A percentile compares a stretch with the other conserved stretches of the same genome.
These are phyloP conservation scores for Oenanthe melanoleuca DNA, from an alignment of 2,113 vertebrate species.

Conservation along the genomic window DNA sequence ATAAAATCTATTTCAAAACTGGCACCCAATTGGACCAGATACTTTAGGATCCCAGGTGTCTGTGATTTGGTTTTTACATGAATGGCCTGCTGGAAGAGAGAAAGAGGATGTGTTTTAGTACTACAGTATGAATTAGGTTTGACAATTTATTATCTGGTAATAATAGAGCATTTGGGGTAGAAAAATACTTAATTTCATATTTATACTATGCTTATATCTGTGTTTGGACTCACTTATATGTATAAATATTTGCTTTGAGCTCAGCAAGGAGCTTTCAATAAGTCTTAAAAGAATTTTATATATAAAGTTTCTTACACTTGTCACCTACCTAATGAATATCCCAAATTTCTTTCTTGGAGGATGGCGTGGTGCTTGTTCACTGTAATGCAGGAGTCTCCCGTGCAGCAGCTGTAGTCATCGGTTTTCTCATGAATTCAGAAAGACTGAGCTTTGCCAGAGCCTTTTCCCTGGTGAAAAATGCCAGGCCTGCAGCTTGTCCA, in stretches of 20 bases:
- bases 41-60: background rate
- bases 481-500: constrained; percentile 84
- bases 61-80: background rate
- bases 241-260: background rate
- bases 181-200: background rate
- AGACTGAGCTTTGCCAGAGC: constrained; percentile 83
- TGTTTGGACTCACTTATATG: background rate
- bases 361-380: constrained; percentile 90
- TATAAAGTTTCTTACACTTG: background rate
- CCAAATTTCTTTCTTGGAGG: constrained; percentile 74
- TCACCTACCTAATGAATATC: background rate
- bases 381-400: constrained; percentile 94
- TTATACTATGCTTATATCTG: background rate
- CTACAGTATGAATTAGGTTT: background rate
- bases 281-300: background rate
- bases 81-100: background rate
- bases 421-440: constrained; percentile 91
- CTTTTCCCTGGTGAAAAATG: constrained; percentile 86
- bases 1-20: background rate
- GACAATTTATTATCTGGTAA: background rate
- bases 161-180: background rate
- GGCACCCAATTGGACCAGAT: background rate
- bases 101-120: background rate
- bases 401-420: constrained; percentile 86
- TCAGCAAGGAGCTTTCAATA: background rate